Evolutionary conservation across 2,888 invertebrate genomes (phyloP), one percentile per base, ranked within the genome.

Genomic region (Conchocele bisecta): DNA sequence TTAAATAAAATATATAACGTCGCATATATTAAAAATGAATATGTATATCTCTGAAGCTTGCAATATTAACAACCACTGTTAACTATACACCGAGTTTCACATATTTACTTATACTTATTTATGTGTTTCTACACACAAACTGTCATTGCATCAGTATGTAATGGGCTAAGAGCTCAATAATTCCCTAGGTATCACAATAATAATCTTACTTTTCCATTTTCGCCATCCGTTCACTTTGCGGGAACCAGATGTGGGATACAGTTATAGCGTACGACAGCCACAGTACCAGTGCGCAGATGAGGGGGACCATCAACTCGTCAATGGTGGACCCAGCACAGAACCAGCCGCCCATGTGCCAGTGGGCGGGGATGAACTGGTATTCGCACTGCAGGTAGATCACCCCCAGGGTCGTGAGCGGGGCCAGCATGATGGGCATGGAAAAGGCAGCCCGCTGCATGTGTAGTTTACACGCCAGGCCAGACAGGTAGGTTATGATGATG

Each of bases 171-270:
- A 35, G 15, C 11, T 35, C 37, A 35, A 11, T 35, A 13, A 13
- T 35, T 11, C 11, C 15, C 37, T 35, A 13, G 15, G 11, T 35
- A 13, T 35, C 11, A 35, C 24, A 17, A 13, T 15, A 7, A 15
- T 24, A 3, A 9, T 71, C 85, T 83, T 79, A 91, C 92, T 97
- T 98, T 91, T 99, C 99, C 0, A 98, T 98, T 39, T 97, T 95
- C 0, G 98, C 98, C 87, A 99, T 93, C 93, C 99, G 95, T 92
- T 99, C 98, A 86, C 97, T 97, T 92, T 98, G 97, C 3, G 99
- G 99, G 2, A 96, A 97, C 98, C 98, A 99, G 78, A 99, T 97
- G 88, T 99, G 98, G 68, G 98, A 93, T 0, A 98, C 96, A 60
- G 98, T 96, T 97, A 99, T 98, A 0, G 97, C 96, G 92, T 99